Base-by-base conservation (phyloP, 2,888 invertebrate genomes). In the Spisula solida region DNA sequence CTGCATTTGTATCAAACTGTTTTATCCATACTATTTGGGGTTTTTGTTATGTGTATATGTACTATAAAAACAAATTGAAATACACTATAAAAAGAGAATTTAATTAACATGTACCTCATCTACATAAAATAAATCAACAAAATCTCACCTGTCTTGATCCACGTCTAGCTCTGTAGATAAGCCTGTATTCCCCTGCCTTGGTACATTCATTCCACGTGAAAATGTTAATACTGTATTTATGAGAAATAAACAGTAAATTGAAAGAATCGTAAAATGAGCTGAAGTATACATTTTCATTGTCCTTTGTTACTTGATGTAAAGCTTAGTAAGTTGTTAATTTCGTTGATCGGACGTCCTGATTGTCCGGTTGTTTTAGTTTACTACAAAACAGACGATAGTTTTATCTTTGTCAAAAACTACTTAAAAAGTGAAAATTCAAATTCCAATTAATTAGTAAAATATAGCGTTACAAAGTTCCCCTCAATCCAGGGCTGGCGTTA, bases 221-320 rank as follows among this genome's bases (percentile, higher is more conserved):
- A 66, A 6, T 66, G 60, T 25, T 66, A 66, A 66, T 66, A 66
- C 60, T 66, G n/a, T 66, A 66, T n/a, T 66, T 66, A 66, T n/a
- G 25, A 25, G 60, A 66, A 10, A 66, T 66, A 66, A 66, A 66
- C 60, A 66, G 25, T 66, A 66, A 66, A 66, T 66, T 2, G 60
- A 66, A 25, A 66, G 25, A 66, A 66, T 66, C 60, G 25, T 66
- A 12, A 25, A 25, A 66, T 66, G 60, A 66, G 60, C n/a, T 25
- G 60, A 25, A 25, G 25, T 8, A 25, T 25, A n/a, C 20, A 60
- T 14, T 66, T 66, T 66, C 60, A 66, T 66, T 66, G 60, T 25
- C 60, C 25, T 66, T 25, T 66, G 51, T 10, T 51, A 12, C 51
- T 51, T 16, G 51, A 14, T 51, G 41, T 41, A 10, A 51, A 51